Conservation (phyloP, 1,140 invertebrate genomes). For the Lepidotrigona ventralis region DNA sequence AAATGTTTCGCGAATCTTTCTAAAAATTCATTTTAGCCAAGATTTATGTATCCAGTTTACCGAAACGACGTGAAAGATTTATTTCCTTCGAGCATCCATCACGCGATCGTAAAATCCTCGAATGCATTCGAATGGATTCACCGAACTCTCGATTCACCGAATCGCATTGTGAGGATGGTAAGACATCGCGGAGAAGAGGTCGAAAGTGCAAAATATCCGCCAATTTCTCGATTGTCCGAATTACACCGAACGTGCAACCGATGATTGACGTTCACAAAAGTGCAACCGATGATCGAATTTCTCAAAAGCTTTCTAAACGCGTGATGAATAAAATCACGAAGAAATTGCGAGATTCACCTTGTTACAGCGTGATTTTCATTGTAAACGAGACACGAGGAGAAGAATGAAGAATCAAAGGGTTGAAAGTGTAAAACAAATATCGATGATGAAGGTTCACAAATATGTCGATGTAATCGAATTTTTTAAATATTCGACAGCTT, state of each 20-base stretch:
- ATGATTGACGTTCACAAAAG: too few species aligned
- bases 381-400: neutral
- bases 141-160: constrained; percentile 43
- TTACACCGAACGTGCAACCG: too few species aligned
- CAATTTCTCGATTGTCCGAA: neutral
- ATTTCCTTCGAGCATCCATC: constrained; percentile 18
- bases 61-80: neutral
- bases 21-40: too few species aligned
- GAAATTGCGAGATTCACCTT: too few species aligned
- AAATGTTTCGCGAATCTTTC: too few species aligned
- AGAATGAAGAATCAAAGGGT: constrained; percentile 1
- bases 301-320: too few species aligned
- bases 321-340: too few species aligned
- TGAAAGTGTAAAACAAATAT: constrained; percentile 33
- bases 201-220: neutral
- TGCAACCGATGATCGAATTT: too few species aligned
- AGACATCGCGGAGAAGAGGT: constrained; percentile 24
- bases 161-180: neutral
- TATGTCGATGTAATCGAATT: too few species aligned
- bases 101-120: constrained; percentile 25
- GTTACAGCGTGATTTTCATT: too few species aligned
- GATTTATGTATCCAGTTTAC: neutral
- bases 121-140: constrained; percentile 55
- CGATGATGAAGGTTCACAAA: too few species aligned
- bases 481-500: too few species aligned